Conservation (phyloP, 2,888 invertebrate species). For the Apodemia duryi region DNA sequence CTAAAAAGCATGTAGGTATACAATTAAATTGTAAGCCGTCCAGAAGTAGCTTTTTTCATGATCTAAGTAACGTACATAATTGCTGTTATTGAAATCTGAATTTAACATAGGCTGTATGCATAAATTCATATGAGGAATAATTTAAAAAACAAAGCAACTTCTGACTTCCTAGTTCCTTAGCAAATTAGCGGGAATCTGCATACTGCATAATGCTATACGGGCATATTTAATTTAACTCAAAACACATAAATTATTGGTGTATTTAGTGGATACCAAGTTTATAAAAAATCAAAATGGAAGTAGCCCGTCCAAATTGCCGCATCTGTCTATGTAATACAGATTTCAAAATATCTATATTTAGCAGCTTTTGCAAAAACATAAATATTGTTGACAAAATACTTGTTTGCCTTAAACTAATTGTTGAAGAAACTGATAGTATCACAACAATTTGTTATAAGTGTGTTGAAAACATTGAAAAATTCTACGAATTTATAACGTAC, state of each 20-base stretch:
- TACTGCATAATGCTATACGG: no score
- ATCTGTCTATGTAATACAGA: slow-evolving; percentile 59
- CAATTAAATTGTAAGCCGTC: slow-evolving; percentile 61
- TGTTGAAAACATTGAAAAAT: slow-evolving; percentile 57
- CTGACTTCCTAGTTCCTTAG: no score
- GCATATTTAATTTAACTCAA: no score
- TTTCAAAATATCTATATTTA: slow-evolving; percentile 59
- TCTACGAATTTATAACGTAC: slow-evolving; percentile 52
- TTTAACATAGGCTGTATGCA: slow-evolving; percentile 18
- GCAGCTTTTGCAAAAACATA: slow-evolving; percentile 50
- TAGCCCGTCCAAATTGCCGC: slow-evolving; percentile 54
- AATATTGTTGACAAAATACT: slow-evolving; percentile 59
- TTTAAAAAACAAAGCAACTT: not conserved
- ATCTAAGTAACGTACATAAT: slow-evolving; percentile 30
- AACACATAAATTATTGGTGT: no score
- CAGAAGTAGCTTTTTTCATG: slow-evolving; percentile 55
- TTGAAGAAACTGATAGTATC: slow-evolving; percentile 55
- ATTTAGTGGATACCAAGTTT: not conserved
- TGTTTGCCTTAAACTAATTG: slow-evolving; percentile 54
- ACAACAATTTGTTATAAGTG: slow-evolving; percentile 63
- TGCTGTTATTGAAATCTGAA: slow-evolving; percentile 17
- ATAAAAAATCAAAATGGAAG: slow-evolving; percentile 46
- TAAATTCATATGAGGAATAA: not conserved
- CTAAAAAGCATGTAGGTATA: slow-evolving; percentile 49
- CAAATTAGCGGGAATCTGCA: no score